A percentile compares a stretch with the other conserved stretches of the same genome.
phyloP scores from a whole-genome alignment of 2,113 vertebrate genomes.

The Thryonomys swinderianus region DNA sequence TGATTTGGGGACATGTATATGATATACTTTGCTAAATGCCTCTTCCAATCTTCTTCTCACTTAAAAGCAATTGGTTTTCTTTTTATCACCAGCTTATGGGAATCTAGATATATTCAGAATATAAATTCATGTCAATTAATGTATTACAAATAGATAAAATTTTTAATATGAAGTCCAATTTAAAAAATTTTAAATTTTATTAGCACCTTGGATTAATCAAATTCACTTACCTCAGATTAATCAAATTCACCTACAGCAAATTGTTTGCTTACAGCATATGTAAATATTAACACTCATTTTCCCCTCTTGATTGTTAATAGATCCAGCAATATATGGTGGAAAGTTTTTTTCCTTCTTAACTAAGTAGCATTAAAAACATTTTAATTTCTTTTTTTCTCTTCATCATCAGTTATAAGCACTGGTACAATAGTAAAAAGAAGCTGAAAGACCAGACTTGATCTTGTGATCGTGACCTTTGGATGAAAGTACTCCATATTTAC shows the following conservation, averaged over 20 bases:
- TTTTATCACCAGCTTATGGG: background rate
- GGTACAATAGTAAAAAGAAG: background rate
- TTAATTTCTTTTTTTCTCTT: background rate
- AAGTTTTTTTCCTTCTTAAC: background rate
- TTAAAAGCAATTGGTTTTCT: background rate
- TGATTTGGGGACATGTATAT: background rate
- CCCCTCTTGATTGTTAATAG: background rate
- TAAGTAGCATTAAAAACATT: background rate
- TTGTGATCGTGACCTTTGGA: background rate
- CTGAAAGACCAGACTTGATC: background rate
- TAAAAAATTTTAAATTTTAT: background rate
- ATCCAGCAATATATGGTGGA: background rate
- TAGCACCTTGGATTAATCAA: background rate
- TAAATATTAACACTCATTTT: background rate
- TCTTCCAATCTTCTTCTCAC: background rate
- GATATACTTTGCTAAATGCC: background rate
- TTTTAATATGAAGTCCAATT: background rate
- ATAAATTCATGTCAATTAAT: background rate
- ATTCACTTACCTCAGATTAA: background rate
- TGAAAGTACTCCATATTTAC: background rate
- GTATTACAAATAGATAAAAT: background rate
- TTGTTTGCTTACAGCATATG: background rate
- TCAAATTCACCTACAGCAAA: background rate
- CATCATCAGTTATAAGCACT: background rate
- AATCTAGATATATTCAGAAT: background rate